These are phyloP conservation scores for Bubalus kerabau DNA, from an alignment of 2,113 vertebrate genomes.

Conservation along the genomic window DNA sequence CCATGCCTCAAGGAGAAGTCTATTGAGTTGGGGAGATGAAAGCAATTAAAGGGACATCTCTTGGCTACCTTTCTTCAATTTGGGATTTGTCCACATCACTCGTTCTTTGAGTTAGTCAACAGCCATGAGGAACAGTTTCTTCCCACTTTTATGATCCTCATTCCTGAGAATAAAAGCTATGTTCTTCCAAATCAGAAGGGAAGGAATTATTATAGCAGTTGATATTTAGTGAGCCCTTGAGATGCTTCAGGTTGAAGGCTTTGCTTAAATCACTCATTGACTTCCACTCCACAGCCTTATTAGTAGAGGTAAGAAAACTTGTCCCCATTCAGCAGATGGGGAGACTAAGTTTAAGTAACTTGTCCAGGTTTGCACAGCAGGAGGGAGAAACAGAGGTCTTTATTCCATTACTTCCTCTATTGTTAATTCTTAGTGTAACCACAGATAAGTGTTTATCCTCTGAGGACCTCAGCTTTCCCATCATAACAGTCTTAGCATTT, in stretches of 20 bases:
- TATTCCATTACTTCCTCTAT: background rate
- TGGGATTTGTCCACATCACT: background rate
- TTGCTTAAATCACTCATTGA: background rate
- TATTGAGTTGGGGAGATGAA: background rate
- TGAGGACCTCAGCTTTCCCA: background rate
- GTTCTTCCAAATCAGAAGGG: background rate
- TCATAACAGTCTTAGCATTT: background rate
- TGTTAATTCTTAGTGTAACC: background rate
- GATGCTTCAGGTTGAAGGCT: background rate
- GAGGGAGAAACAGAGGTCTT: background rate
- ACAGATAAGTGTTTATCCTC: background rate
- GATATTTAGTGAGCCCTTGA: background rate
- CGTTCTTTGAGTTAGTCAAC: background rate
- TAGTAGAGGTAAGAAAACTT: background rate
- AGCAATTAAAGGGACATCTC: background rate
- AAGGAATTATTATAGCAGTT: background rate
- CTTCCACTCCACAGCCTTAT: background rate
- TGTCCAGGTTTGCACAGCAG: background rate
- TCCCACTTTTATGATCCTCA: background rate
- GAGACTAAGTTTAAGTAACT: background rate
- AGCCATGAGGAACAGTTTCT: rapidly evolving
- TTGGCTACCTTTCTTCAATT: background rate
- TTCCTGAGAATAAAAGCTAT: background rate
- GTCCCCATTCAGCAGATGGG: background rate
- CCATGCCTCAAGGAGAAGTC: background rate